These are phyloP conservation scores for Scrobipalpa atriplicella DNA, from an alignment of 2,888 invertebrate genomes.

Conservation along the genomic window DNA sequence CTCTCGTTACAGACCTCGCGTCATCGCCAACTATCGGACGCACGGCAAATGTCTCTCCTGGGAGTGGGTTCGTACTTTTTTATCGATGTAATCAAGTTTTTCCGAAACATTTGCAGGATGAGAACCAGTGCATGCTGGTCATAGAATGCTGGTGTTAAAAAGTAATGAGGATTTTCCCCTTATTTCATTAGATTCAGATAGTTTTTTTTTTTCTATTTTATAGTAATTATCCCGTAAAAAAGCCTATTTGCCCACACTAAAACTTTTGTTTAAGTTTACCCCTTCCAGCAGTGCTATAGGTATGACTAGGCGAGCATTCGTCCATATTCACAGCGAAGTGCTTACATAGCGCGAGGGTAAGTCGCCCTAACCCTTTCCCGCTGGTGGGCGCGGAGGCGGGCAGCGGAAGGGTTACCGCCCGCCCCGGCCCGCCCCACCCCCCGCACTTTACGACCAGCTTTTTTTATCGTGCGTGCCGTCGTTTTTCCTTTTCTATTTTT, in stretches of 20 bases:
- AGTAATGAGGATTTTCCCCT: not conserved
- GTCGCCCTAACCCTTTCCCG: slow-evolving; percentile 77
- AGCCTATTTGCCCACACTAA: not conserved
- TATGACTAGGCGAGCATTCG: slow-evolving; percentile 27
- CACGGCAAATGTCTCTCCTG: slow-evolving; percentile 44
- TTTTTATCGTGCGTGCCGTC: slow-evolving; percentile 83
- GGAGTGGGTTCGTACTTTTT: slow-evolving; percentile 38
- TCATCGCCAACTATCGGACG: slow-evolving; percentile 47
- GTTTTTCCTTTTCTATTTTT: slow-evolving; percentile 84
- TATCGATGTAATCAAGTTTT: slow-evolving; percentile 22
- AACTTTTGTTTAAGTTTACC: not conserved
- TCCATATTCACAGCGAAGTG: slow-evolving; percentile 41
- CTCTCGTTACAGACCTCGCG: slow-evolving; percentile 61
- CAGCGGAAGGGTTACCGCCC: slow-evolving; percentile 79
- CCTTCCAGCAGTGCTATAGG: slow-evolving; percentile 28
- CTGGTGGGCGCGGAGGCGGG: slow-evolving; percentile 51
- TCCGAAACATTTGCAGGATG: not conserved
- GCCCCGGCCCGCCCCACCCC: slow-evolving; percentile 54
- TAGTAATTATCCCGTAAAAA: too few relatives aligned
- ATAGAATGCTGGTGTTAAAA: not conserved
- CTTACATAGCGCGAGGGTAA: slow-evolving; percentile 62
- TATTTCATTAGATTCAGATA: not conserved
- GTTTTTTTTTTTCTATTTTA: not conserved
- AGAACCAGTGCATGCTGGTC: too few relatives aligned
- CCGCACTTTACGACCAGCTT: slow-evolving; percentile 79